Conservation (phyloP, 2,113 vertebrate genomes). For the Tachuris rubrigastra region DNA sequence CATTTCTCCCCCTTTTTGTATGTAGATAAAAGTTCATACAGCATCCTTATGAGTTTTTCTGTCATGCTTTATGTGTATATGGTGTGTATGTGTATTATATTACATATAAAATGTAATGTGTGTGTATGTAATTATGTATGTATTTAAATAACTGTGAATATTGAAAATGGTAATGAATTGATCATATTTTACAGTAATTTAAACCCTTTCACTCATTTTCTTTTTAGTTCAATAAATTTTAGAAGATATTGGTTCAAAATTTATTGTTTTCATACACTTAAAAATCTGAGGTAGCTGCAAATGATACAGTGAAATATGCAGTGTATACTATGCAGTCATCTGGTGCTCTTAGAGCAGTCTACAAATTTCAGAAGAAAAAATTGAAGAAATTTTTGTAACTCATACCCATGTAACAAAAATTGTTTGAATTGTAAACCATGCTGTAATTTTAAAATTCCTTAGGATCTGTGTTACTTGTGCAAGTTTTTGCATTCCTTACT, state of each 20-base stretch:
- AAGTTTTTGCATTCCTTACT: background rate
- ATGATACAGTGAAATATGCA: background rate
- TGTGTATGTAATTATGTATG: no score
- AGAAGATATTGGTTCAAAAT: background rate
- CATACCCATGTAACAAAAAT: background rate
- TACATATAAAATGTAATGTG: no score
- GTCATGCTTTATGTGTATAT: background rate
- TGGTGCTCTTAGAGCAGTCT: background rate
- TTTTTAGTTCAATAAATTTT: background rate
- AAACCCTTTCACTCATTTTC: background rate
- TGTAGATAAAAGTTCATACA: accelerated
- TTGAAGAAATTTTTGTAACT: background rate
- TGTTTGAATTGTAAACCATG: background rate
- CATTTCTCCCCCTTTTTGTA: background rate
- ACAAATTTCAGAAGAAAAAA: background rate
- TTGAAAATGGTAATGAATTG: background rate
- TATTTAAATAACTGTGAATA: no score
- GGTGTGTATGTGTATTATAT: background rate
- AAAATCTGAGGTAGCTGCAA: background rate
- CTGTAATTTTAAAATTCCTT: background rate
- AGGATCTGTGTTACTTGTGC: background rate
- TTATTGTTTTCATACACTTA: background rate
- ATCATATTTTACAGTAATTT: background rate
- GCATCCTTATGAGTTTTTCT: background rate
- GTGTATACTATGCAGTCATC: no score